These are phyloP conservation scores for Rhynchomys soricoides DNA, from an alignment of 2,113 vertebrate species.

Conservation along the genomic window DNA sequence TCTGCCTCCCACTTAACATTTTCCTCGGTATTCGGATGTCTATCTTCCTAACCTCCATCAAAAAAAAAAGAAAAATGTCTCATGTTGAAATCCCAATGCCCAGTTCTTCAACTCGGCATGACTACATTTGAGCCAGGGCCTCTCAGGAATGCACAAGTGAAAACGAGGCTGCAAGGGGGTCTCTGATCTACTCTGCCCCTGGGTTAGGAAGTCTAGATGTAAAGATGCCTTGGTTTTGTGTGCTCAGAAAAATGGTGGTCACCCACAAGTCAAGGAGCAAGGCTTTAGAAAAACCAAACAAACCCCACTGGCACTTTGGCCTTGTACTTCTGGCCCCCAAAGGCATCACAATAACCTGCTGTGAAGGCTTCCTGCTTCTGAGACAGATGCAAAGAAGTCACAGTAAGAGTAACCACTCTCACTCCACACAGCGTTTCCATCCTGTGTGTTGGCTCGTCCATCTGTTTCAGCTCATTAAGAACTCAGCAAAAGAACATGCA, in stretches of 20 bases:
- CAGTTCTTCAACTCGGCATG: not conserved
- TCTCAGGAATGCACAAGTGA: not conserved
- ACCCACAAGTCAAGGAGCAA: not conserved
- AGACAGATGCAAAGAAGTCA: not conserved
- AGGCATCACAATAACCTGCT: too few relatives aligned
- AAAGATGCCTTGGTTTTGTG: not conserved
- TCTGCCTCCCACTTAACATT: not conserved
- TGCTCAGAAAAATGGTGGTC: not conserved
- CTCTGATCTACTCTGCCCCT: not conserved
- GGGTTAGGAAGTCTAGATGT: not conserved
- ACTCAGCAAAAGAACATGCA: not conserved
- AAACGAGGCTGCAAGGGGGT: fast-evolving
- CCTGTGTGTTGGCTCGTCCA: not conserved
- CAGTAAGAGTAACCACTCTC: not conserved
- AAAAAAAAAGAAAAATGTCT: not conserved
- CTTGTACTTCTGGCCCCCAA: too few relatives aligned
- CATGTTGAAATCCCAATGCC: not conserved
- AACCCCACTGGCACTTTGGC: not conserved
- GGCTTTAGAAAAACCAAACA: not conserved
- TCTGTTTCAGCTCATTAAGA: not conserved
- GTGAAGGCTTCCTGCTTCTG: not conserved
- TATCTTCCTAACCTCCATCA: too few relatives aligned
- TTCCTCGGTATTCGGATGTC: not conserved
- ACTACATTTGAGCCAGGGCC: not conserved
- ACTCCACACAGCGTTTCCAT: not conserved